Base-by-base conservation (phyloP, 2,797 vertebrate genomes). In the Emydoidea blandingii region DNA sequence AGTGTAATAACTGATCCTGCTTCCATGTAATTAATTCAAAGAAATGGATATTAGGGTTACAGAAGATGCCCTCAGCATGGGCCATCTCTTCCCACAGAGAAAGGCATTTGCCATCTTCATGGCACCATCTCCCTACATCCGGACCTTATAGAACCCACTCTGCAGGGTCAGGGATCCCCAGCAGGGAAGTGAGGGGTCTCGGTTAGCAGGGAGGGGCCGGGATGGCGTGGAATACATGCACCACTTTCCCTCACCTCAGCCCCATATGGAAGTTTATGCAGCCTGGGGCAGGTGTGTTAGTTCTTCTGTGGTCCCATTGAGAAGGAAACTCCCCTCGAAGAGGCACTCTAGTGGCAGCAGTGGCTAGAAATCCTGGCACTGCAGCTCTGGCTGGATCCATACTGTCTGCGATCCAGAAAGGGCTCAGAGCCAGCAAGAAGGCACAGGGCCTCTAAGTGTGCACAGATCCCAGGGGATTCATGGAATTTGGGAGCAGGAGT, bases 1-100 rank as follows among this genome's bases (percentile, higher is more conserved):
- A 86, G 34, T 14, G 85, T 95, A 97, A 97, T 37, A 92, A 95
- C 94, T 84, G 82, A 86, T 92, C 82, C 59, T 1, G 50, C 59
- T 93, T 92, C 82, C 37, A 23, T 8, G 80, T 89, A 96, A 96
- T 96, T 97, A 95, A 96, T 85, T 87, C 86, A 92, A 85, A 91
- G 81, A 14, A 57, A 53, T 44, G 1, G 82, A 90, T 83, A 31
- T 81, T 90, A 85, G 79, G 83, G 47, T 23, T 78, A 21, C 81
- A 85, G 88, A 65, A 53, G 79, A 83, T n/a, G 3, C 87, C 12
- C 54, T 19, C 25, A 16, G 52, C 56, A 68, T 81, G 85, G 68
- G 12, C 12, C 27, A 16, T 56, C 62, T 72, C 27, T 88, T 88
- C 23, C 47, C 74, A 53, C 72, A 89, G 54, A 59, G 59, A 91